Base-by-base conservation (phyloP, 1,140 invertebrate species). In the Sycophaga agraensis region DNA sequence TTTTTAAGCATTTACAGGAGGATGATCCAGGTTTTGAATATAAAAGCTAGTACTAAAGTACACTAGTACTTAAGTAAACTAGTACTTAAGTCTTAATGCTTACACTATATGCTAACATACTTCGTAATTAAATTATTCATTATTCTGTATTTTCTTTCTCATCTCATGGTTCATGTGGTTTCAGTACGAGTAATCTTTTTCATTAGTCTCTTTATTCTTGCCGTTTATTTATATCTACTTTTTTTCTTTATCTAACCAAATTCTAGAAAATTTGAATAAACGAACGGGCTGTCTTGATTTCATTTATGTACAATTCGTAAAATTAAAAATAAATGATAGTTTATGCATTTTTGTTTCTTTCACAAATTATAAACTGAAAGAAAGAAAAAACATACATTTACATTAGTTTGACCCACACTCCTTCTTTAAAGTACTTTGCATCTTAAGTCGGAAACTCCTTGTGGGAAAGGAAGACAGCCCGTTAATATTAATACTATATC, bases 1-100 rank as follows among this genome's bases (percentile, higher is more conserved):
- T 73, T 73, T 73, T 78, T 79, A 71, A 75, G 77, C 78, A 78
- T 79, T 81, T 81, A 74, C 78, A 81, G 79, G 79, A 80, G 78
- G 78, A 79, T 78, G 75, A 77, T 73, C 75, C 79, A 81, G 79
- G 77, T 79, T 80, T 79, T n/a, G n/a, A n/a, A n/a, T n/a, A n/a
- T n/a, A n/a, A n/a, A n/a, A 34, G 5, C 73, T 79, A 78, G 75
- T 79, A 43, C n/a, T n/a, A n/a, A n/a, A n/a, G n/a, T n/a, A n/a
- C n/a, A n/a, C n/a, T n/a, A n/a, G n/a, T n/a, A n/a, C n/a, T n/a
- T n/a, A n/a, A n/a, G n/a, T n/a, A n/a, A 34, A 6, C 73, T 79
- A 78, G 75, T 79, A 54, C 59, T 80, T 80, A 81, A 80, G 76
- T 79, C 71, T 68, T 68, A 69, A 57, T 68, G 69, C 66, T 73